Evolutionary conservation across 2,888 invertebrate genomes (phyloP), one percentile per base, ranked within the genome.

Genomic region (Sarcophaga caerulescens): DNA sequence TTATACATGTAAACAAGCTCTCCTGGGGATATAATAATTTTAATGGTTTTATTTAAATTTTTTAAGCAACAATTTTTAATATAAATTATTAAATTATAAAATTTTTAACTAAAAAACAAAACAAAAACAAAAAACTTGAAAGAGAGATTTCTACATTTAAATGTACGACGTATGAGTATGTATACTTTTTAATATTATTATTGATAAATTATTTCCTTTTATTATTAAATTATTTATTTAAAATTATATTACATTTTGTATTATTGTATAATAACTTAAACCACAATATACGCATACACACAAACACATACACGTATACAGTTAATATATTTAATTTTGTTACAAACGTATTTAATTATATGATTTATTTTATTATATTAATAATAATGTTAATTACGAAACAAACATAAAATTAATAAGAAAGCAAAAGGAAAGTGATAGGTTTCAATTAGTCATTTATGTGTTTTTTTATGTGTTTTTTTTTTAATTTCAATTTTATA

Each of bases 391-490:
- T 21, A 65, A 35, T 60, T 70, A 69, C 66, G 75, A 57, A 60
- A 23, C 65, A 62, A 78, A 60, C 25, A 80, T 8, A 35, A 35
- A 65, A 35, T 52, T 70, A 65, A 71, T 75, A 59, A 65, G n/a
- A 70, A 45, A 71, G 65, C 47, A 65, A 78, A 83, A 62, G 73
- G n/a, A 35, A 80, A 75, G 84, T 84, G 84, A 84, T 84, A 84
- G 75, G 79, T 75, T 80, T 84, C 60, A 74, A 60, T 84, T 80
- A 84, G 84, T 84, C 84, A 84, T 84, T 75, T 79, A 74, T 47
- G 44, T 84, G 45, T 73, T 59, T 77, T 52, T 71, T 77, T 77
- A 19, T 52, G 5, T 35, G 14, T 57, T 59, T 57, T 59, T 11
- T 71, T 59, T 35, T 66, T 60, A 65, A 75, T 68, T 83, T 66